Evolutionary conservation across 2,797 vertebrate genomes (phyloP).

Genomic region (Falco berigora): DNA sequence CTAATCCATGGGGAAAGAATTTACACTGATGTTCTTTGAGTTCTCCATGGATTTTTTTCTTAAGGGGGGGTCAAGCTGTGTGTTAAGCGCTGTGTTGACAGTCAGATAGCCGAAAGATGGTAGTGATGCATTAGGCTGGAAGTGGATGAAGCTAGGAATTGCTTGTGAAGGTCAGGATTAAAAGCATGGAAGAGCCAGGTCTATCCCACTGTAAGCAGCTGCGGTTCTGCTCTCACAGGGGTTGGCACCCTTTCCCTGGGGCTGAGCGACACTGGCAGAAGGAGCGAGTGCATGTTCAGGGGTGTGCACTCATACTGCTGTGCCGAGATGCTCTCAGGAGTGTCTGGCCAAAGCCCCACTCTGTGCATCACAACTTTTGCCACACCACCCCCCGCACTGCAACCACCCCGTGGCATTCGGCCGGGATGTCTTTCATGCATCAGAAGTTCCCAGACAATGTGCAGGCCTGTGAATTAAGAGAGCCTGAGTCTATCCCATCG

Average conservation of each 20-base stretch:
- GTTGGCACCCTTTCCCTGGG: not conserved
- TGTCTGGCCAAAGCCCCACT: not conserved
- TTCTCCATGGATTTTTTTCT: not conserved
- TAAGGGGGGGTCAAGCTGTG: not conserved
- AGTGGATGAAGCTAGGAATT: not conserved
- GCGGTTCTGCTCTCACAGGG: not conserved
- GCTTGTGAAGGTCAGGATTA: not conserved
- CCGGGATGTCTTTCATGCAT: not conserved
- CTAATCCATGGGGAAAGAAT: not conserved
- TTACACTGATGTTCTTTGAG: not conserved
- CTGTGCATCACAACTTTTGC: not conserved
- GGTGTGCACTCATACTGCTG: not conserved
- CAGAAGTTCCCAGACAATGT: conserved; percentile 8
- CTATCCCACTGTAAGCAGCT: not conserved
- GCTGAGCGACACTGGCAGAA: not conserved
- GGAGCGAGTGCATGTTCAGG: not conserved
- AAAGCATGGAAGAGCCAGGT: not conserved
- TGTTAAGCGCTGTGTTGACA: not conserved
- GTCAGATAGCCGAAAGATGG: not conserved
- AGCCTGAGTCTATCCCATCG: not conserved
- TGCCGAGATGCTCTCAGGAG: not conserved
- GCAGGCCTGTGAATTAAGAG: not conserved
- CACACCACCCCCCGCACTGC: rapidly evolving
- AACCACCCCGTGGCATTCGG: not conserved
- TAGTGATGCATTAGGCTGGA: not conserved